Base-by-base conservation (phyloP, 2,888 invertebrate genomes). In the Chironomus tentans region DNA sequence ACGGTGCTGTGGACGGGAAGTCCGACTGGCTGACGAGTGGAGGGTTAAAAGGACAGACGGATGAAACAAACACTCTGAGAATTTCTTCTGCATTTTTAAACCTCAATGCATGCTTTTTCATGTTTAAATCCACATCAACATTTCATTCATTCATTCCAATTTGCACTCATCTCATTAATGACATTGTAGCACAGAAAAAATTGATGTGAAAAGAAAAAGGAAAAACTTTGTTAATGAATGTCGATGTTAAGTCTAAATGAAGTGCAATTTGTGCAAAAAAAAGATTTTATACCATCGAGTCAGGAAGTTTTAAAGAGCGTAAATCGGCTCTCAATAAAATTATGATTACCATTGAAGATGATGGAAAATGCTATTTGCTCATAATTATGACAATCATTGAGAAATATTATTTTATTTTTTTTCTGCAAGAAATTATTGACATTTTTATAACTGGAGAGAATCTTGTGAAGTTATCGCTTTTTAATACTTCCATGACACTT, bases 281-380 rank as follows among this genome's bases (percentile, higher is more conserved):
- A 24, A 3, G 22, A 22, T 21, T 18, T 10, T 21, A 10, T 38
- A 12, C 1, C n/a, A 22, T 22, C 18, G 1, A 50, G 50, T 47
- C 50, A 70, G 48, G 50, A 70, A 50, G 48, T 22, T 50, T 50
- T 48, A 47, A 69, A 50, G 13, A 50, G 22, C 21, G 18, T 22
- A 48, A 71, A 71, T 61, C 24, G 72, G 21, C 62, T 62, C 62
- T 62, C 72, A 72, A 72, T 72, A 38, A 72, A 72, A 62, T 72
- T 50, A 72, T 72, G 72, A 72, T 72, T 61, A 62, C 38, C 28
- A 15, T 62, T 72, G 61, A 46, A 22, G 61, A 56, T 56, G 56
- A 56, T 56, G 56, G 7, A 62, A 38, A 50, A 61, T 65, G 65
- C 21, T 65, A 24, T 65, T 62, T 62, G 10, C 72, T 28, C 72